These are phyloP conservation scores for Spodoptera exigua DNA, from an alignment of 2,888 invertebrate genomes.

Conservation along the genomic window DNA sequence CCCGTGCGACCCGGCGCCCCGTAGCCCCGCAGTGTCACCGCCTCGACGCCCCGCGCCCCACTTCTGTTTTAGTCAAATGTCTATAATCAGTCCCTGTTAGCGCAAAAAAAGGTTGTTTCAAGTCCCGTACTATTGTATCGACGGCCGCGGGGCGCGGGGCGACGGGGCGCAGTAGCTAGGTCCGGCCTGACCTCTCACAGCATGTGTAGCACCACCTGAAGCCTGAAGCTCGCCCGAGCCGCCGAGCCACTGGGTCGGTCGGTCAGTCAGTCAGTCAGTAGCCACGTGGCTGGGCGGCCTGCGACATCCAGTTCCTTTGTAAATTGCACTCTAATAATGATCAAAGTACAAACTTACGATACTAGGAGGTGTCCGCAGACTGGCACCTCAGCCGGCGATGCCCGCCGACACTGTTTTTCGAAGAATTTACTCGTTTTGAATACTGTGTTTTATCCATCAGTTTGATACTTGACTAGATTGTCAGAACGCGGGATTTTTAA, in stretches of 20 bases:
- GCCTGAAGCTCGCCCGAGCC: too few relatives aligned
- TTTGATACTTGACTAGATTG: conserved; percentile 54
- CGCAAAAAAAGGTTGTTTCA: conserved; percentile 46
- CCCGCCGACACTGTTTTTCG: conserved; percentile 71
- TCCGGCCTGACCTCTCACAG: not conserved
- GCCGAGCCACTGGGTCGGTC: not conserved
- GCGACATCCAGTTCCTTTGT: conserved; percentile 48
- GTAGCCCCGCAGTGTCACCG: not conserved
- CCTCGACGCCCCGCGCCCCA: conserved; percentile 24
- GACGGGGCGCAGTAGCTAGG: conserved; percentile 21
- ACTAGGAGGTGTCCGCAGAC: conserved; percentile 40
- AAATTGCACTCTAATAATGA: conserved; percentile 62
- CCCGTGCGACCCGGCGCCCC: not conserved
- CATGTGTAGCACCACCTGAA: too few relatives aligned
- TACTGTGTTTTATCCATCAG: conserved; percentile 59
- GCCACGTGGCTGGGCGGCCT: conserved; percentile 18
- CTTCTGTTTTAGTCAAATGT: conserved; percentile 46
- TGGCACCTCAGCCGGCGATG: conserved; percentile 43
- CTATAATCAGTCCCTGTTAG: conserved; percentile 55
- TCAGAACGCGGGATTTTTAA: conserved; percentile 51
- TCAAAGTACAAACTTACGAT: conserved; percentile 71
- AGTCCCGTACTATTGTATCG: conserved; percentile 30
- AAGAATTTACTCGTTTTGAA: conserved; percentile 76
- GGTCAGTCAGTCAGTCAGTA: not conserved
- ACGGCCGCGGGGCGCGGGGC: conserved; percentile 29